Evolutionary conservation across 1,140 invertebrate species (phyloP), one percentile per base, ranked within the genome.

Genomic region (Cotesia typhae): DNA sequence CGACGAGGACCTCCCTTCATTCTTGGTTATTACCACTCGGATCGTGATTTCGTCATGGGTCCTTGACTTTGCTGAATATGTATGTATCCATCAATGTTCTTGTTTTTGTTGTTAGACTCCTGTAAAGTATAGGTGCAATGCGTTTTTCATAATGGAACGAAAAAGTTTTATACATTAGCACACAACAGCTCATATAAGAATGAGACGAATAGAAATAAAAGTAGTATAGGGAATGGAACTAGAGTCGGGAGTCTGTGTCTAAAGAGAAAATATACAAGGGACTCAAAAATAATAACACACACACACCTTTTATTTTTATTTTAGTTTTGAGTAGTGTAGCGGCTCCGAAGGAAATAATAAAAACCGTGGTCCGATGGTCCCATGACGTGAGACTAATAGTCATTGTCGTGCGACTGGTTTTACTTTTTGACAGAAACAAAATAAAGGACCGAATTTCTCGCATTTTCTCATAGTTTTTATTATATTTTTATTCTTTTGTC

Each of bases 21-120:
- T 73, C 75, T 55, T 60, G 35, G 73, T 75, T 76, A 78, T 80
- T 82, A 71, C 74, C 67, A 76, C 74, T 78, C 77, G 77, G 78
- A 82, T 81, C 80, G 77, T 78, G 79, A 82, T 82, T 82, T 81
- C 79, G 79, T 82, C 82, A 82, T 71, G 81, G 80, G 78, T 81
- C 75, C 79, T 82, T 81, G 81, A 83, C 75, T 82, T 74, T 64
- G 68, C 75, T 78, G 76, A 81, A 76, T 76, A 71, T 72, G 71
- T 51, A 74, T 61, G 38, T 37, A 57, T 36, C 63, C 63, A 41
- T 47, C 17, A 35, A 64, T 35, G 37, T 28, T 28, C 28, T 28
- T 28, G 28, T 28, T 28, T 28, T 28, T 28, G 28, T 28, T 28
- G 28, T 28, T 28, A 28, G 1, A 1, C 28, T 28, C 37, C 35